Base-by-base conservation (phyloP, 2,113 vertebrate genomes). In the Microtus montanus region DNA sequence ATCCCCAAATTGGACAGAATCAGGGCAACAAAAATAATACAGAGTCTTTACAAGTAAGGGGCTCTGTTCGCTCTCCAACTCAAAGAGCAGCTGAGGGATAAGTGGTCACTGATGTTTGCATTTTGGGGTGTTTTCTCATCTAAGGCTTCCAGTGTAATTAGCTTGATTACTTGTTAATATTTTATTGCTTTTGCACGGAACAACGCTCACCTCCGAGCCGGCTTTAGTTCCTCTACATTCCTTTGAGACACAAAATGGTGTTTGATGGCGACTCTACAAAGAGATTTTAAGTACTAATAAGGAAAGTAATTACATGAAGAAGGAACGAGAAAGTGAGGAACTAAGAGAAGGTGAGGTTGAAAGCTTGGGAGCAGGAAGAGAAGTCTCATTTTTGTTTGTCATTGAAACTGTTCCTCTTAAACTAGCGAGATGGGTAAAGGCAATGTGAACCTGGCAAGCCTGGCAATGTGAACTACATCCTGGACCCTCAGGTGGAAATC, bases 271-370 rank as follows among this genome's bases (percentile, higher is more conserved):
- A 35, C 3, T 41, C 33, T 80, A n/a, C 2, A 3, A 78, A 92
- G 28, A 26, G 80, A 73, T 85, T 77, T 74, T 70, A 91, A 91
- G 79, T 64, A 70, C 73, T 74, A 85, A 30, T 17, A 87, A 71
- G 38, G 68, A 66, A 54, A 92, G 22, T 71, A 41, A 95, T 47
- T 89, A 83, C 44, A 63, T 84, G 87, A 91, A 89, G 66, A 68
- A 74, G 28, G 52, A 75, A 93, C 92, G 85, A 6, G 73, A 35
- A 64, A 61, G 54, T 75, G 63, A 74, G 92, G n/a, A 12, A 91
- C 20, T 17, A 87, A 85, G 30, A 82, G n/a, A 68, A 77, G 58
- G 8, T 22, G 14, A 73, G 35, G 26, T 41, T 30, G 77, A 47
- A 61, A 77, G 41, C 41, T 41, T 41, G 41, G 41, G 41, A 41